Percentiles rank a stretch among this genome's conserved stretches.
Evolutionary conservation across 2,797 vertebrate species (phyloP).

Genomic region (Anguilla marmorata): DNA sequence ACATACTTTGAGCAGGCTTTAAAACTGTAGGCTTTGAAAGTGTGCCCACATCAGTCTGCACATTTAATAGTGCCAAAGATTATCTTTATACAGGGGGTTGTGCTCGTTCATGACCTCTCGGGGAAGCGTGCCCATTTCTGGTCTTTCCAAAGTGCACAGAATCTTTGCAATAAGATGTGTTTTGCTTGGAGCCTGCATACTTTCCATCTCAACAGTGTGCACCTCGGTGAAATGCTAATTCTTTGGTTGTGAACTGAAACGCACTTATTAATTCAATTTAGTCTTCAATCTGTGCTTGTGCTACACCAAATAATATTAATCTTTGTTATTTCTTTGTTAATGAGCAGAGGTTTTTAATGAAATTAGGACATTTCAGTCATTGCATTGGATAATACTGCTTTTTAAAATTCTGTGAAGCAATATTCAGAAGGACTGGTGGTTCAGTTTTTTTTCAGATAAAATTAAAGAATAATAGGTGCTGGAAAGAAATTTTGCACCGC

Average conservation of each 20-base stretch:
- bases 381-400: not conserved
- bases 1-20: not conserved
- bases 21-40: not conserved
- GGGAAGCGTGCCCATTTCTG: not conserved
- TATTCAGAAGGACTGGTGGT: not conserved
- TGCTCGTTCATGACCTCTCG: not conserved
- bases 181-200: not conserved
- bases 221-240: not conserved
- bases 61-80: not conserved
- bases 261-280: not conserved
- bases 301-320: not conserved
- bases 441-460: not conserved
- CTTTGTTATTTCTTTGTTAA: not conserved
- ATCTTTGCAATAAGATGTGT: not conserved
- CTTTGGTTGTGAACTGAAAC: not conserved
- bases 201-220: not conserved
- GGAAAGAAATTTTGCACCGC: not conserved
- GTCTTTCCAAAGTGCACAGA: not conserved
- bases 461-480: conserved; percentile 5
- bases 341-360: not conserved
- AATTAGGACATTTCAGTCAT: not conserved
- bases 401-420: not conserved
- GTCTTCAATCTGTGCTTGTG: not conserved
- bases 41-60: not conserved
- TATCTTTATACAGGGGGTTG: not conserved